Base-by-base conservation (phyloP, 1,140 invertebrate species). In the Zaprionus ghesquierei region DNA sequence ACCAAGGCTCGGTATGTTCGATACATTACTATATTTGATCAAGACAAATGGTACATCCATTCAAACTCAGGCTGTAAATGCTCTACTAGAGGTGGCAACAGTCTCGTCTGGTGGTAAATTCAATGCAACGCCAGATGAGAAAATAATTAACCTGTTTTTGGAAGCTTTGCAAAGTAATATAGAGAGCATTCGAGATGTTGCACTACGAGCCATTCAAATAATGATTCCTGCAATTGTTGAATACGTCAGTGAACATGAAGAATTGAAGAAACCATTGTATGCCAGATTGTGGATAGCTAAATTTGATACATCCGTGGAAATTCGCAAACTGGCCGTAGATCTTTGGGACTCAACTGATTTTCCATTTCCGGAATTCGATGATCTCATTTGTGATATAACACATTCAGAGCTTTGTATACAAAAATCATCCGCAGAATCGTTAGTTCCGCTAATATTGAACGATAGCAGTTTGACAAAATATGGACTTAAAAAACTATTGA, bases 61-160 rank as follows among this genome's bases (percentile, higher is more conserved):
- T 13, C 96, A 97, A 90, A 94, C 96, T 3, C 94, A 95, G 77
- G 96, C 96, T 2, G 94, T 94, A n/a, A 93, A 94, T 22, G 95
- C 95, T 15, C 92, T 98, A 20, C 86, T 97, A 50, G 96, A 97
- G 77, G 95, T 97, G 3, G 96, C 96, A 1, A 92, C 93, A 10
- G 95, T 95, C 74, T 95, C 95, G 23, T 95, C 94, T 61, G 96
- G 95, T 1, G 92, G 93, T 15, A 87, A 92, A 13, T 94, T 94
- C 3, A 95, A 95, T 76, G 94, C 94, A 46, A 91, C 90, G 31
- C 95, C 96, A 1, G 92, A 93, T 38, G 90, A 92, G 2, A 94
- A 95, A n/a, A 97, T 98, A 92, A 94, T 98, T 41, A 92, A 94
- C 59, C 94, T 96, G 27, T 93, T 98, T 61, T 93, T 98, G n/a